Evolutionary conservation across 2,797 vertebrate species (phyloP), one percentile per base, ranked within the genome.

Genomic region (Eulemur albifrons): DNA sequence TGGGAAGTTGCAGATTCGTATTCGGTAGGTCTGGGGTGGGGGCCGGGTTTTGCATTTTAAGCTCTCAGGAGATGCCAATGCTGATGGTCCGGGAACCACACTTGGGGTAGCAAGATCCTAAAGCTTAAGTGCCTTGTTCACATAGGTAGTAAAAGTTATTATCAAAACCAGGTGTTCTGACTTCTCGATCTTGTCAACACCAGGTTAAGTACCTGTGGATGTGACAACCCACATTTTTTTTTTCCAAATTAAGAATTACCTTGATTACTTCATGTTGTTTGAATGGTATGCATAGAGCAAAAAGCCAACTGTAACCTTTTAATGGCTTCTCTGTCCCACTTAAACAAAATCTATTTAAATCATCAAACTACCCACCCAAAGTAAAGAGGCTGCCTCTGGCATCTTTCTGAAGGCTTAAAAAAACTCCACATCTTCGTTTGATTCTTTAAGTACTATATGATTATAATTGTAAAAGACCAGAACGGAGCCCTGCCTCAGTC

Each of bases 271-370:
- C 50, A 76, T 30, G 43, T 43, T 76, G 38, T 69, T 48, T 95
- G 57, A 92, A 83, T 86, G 94, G 38, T 48, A 75, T 59, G 14
- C 61, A 48, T 14, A 11, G 50, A 70, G 12, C n/a, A 81, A 93
- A 92, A 93, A 48, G 50, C 15, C 59, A 94, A 67, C 15, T 14
- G 4, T 35, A 95, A 84, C 32, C 54, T 85, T 61, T 67, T 83
- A 85, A n/a, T 88, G 61, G 38, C 54, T 94, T 65, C 45, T 95
- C 15, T 90, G 81, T 95, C 50, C 45, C 84, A 75, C 35, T 86
- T 87, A 81, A 82, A 94, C 25, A 81, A 84, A 80, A 50, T 89
- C 40, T 61, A 69, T 50, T 35, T 45, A 93, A 90, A 90, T 30
- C 75, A 90, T 88, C 61, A 87, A 95, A 38, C 61, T 5, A 76